A percentile compares a stretch with the other conserved stretches of the same genome.
Conservation (phyloP, 2,113 vertebrate genomes). For the Pimephales promelas region DNA sequence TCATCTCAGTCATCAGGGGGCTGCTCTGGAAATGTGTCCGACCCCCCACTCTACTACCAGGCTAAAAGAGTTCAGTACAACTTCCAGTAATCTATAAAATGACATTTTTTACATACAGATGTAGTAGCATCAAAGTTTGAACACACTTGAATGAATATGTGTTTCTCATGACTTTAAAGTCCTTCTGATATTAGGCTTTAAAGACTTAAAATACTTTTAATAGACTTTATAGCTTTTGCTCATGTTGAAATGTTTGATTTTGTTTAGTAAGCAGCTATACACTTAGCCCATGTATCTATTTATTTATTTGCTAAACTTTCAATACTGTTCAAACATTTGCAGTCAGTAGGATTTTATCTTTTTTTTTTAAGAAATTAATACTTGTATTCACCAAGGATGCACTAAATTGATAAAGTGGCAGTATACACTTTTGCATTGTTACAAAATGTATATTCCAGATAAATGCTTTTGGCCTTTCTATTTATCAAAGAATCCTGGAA, state of each 20-base stretch:
- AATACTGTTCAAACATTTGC: not conserved
- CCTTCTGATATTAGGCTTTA: not conserved
- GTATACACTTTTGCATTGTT: not conserved
- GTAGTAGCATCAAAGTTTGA: not conserved
- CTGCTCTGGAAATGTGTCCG: not conserved
- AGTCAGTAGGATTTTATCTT: not conserved
- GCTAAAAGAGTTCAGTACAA: not conserved
- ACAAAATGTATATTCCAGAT: not conserved
- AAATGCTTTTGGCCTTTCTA: not conserved
- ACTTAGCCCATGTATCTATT: not conserved
- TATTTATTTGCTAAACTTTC: not conserved
- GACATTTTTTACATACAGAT: not conserved
- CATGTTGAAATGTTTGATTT: not conserved
- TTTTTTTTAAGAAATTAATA: not conserved
- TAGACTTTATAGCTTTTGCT: not conserved
- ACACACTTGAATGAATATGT: not conserved
- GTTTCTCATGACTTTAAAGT: not conserved
- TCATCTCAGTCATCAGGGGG: not conserved
- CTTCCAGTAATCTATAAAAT: not conserved
- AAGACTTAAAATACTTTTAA: too few relatives aligned
- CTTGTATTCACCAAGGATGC: not conserved
- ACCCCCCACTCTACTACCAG: not conserved
- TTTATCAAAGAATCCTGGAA: not conserved
- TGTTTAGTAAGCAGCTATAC: not conserved
- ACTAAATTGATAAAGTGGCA: not conserved